Percentiles rank a stretch among this genome's conserved stretches.
These are phyloP conservation scores for Philereme vetulata DNA, from an alignment of 2,888 invertebrate genomes.

Conservation along the genomic window DNA sequence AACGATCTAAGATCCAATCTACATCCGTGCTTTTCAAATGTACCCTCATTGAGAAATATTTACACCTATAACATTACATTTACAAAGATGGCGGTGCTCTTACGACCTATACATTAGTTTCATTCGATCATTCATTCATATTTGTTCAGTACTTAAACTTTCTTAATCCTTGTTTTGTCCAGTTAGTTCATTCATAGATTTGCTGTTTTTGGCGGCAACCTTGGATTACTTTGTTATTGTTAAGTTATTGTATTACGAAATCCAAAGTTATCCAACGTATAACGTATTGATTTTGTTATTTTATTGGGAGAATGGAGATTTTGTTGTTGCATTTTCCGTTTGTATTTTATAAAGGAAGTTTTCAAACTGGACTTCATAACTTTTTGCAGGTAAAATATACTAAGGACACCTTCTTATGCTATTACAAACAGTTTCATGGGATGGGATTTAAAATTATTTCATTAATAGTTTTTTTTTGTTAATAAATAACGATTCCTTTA, in stretches of 20 bases:
- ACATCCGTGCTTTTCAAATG: conserved; percentile 42
- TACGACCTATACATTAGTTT: conserved; percentile 45
- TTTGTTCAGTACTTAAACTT: conserved; percentile 45
- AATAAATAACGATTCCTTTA: too few relatives aligned
- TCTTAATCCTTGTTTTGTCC: conserved; percentile 42
- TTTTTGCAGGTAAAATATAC: too few relatives aligned
- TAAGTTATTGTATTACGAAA: conserved; percentile 20
- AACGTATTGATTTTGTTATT: conserved; percentile 17
- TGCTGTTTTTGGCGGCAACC: conserved; percentile 37
- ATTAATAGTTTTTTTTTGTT: too few relatives aligned
- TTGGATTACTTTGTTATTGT: conserved; percentile 30
- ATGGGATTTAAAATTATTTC: too few relatives aligned
- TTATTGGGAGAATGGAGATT: conserved; percentile 5
- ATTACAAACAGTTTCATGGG: too few relatives aligned
- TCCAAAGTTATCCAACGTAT: too few relatives aligned
- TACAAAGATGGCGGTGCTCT: conserved; percentile 38
- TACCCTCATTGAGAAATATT: conserved; percentile 69
- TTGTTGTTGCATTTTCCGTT: conserved; percentile 3
- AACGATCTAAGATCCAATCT: conserved; percentile 20
- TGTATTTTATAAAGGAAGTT: not conserved
- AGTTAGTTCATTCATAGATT: conserved; percentile 51
- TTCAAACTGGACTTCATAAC: too few relatives aligned
- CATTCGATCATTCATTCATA: conserved; percentile 48
- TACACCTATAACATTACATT: conserved; percentile 63
- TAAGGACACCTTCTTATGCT: too few relatives aligned